phyloP scores from a whole-genome alignment of 2,113 vertebrate species.

The Ondatra zibethicus region DNA sequence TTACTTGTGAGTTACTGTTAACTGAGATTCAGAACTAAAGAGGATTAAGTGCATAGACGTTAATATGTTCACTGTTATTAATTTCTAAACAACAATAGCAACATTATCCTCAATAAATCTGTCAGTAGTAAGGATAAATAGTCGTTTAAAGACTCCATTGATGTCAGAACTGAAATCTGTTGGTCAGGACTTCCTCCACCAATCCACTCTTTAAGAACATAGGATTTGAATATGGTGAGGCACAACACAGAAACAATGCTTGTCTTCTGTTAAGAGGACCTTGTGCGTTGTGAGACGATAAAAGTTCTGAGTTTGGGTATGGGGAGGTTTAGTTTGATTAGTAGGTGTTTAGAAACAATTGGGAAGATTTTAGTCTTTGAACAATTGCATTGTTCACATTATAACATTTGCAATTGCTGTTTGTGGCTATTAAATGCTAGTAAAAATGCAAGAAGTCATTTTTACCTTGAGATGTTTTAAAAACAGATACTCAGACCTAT shows the following conservation, averaged over 20 bases:
- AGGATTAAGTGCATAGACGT: constrained; percentile 73
- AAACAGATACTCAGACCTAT: background rate
- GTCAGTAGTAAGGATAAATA: constrained; percentile 54
- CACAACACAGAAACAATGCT: background rate
- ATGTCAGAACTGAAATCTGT: constrained; percentile 59
- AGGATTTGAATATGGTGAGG: constrained; percentile 20
- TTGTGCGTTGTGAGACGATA: background rate
- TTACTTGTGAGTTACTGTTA: constrained; percentile 40
- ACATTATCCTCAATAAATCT: constrained; percentile 71
- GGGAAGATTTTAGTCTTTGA: background rate
- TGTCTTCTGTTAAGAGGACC: constrained; percentile 19
- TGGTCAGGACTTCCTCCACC: constrained; percentile 13
- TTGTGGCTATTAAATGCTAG: background rate
- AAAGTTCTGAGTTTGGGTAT: constrained; percentile 21
- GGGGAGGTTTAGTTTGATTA: constrained; percentile 15
- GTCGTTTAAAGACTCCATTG: constrained; percentile 32
- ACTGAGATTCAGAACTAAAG: constrained; percentile 69
- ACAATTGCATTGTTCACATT: constrained; percentile 7
- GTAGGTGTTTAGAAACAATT: background rate
- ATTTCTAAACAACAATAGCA: constrained; percentile 76
- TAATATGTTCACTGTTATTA: constrained; percentile 76
- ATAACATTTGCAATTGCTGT: constrained; percentile 7
- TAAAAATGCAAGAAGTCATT: constrained; percentile 1
- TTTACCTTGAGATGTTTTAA: constrained; percentile 45
- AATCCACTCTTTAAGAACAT: background rate